A percentile compares a stretch with the other conserved stretches of the same genome.
Conservation (phyloP, 2,113 vertebrate genomes). For the Labrus mixtus region DNA sequence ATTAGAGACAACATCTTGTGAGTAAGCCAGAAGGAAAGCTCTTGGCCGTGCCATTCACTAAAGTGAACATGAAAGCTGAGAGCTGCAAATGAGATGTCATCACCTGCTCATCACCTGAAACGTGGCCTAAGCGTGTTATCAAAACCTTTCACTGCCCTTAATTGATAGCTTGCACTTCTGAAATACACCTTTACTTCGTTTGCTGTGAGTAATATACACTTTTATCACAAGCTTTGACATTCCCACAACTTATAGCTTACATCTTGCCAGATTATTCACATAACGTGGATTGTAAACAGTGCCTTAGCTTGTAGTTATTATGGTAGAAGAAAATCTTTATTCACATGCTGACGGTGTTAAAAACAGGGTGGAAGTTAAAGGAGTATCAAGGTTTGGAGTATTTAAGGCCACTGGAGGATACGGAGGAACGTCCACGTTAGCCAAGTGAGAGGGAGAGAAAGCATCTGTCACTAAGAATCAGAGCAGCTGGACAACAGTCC, state of each 20-base stretch:
- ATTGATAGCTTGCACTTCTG: neutral
- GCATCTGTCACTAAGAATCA: constrained; percentile 76
- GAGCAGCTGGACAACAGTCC: constrained; percentile 77
- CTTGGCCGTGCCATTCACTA: neutral
- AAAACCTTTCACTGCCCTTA: neutral
- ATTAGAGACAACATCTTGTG: constrained; percentile 59
- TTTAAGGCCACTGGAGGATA: constrained; percentile 33
- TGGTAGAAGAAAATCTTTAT: neutral
- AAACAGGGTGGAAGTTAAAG: constrained; percentile 4
- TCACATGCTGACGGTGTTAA: constrained; percentile 4
- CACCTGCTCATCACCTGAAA: constrained; percentile 26
- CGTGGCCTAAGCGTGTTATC: neutral
- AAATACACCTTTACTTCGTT: constrained; percentile 3
- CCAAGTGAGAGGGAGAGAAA: constrained; percentile 63
- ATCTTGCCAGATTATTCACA: neutral
- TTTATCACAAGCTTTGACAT: neutral
- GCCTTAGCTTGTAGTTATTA: neutral
- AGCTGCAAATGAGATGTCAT: constrained; percentile 33
- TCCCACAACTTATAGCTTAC: neutral
- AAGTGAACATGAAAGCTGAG: constrained; percentile 38
- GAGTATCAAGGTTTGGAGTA: constrained; percentile 17
- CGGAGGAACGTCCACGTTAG: constrained; percentile 19
- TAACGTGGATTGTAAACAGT: neutral
- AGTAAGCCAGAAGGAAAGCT: constrained; percentile 48
- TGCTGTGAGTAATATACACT: neutral